Base-by-base conservation (phyloP, 2,797 vertebrate genomes). In the Melopsittacus undulatus region DNA sequence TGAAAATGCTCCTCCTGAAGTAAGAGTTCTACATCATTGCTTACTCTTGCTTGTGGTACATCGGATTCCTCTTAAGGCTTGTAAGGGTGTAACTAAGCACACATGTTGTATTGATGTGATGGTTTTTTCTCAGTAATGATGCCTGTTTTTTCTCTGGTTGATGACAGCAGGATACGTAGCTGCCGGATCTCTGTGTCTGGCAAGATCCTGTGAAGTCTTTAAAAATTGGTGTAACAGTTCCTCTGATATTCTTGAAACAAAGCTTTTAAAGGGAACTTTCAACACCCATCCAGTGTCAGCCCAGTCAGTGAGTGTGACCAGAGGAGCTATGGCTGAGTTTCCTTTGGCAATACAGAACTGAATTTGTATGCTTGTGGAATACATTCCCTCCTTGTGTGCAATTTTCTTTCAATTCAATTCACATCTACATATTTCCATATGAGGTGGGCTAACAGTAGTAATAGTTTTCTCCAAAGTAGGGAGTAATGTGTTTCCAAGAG, bases 361-460 rank as follows among this genome's bases (percentile, higher is more conserved):
- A 13, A 14, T 52, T 3, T 54, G 22, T 38, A 1, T 63, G 42
- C 43, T 54, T 0, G 0, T 46, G 61, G 36, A 63, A n/a, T 63
- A 46, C 59, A 90, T 67, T 62, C 36, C 14, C 21, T 13, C 21
- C 19, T 70, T 40, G 9, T 1, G 0, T 30, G 64, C 42, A 27
- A 17, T 59, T 85, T 70, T 43, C n/a, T 40, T 72, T 45, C 9
- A 45, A 11, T 74, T 61, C 56, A 20, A 0, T n/a, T 77, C 36
- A 5, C 16, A 32, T 45, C 46, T 51, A 0, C 27, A 1, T 34
- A 13, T 82, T 75, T 69, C 69, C 27, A 0, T 36, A 2, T 3
- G 0, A 16, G 12, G 21, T 23, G 40, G 59, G 56, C 38, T 68
- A 34, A 20, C 14, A 40, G 46, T 19, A 46, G 45, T 12, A 61